These are phyloP conservation scores for Stegostoma tigrinum DNA, from an alignment of 2,113 vertebrate species.

Conservation along the genomic window DNA sequence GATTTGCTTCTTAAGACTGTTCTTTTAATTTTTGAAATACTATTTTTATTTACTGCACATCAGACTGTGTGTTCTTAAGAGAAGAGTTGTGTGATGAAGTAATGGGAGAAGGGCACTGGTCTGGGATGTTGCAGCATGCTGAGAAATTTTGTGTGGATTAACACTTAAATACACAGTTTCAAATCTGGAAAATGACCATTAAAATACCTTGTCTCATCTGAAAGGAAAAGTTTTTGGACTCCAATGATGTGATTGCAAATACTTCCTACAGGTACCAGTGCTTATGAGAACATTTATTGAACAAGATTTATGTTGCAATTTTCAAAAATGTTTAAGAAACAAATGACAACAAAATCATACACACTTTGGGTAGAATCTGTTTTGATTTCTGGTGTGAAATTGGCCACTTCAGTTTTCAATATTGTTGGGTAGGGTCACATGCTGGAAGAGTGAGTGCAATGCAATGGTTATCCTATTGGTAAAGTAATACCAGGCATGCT, in stretches of 20 bases:
- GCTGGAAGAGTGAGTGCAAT: not conserved
- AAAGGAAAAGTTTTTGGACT: not conserved
- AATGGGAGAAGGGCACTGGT: not conserved
- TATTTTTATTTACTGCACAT: conserved; percentile 43
- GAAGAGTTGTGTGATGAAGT: not conserved
- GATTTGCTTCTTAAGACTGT: conserved; percentile 56
- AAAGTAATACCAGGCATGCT: not conserved
- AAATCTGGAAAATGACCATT: not conserved
- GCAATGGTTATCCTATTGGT: not conserved
- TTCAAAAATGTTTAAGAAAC: not conserved
- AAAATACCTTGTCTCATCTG: not conserved
- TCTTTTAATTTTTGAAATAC: conserved; percentile 45
- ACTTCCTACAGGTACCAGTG: not conserved
- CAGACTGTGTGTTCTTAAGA: not conserved
- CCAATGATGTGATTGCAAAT: not conserved
- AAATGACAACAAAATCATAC: not conserved
- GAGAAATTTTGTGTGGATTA: not conserved
- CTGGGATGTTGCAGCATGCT: not conserved
- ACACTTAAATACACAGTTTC: not conserved
- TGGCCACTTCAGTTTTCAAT: not conserved
- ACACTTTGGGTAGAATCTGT: not conserved
- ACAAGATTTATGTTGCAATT: not conserved
- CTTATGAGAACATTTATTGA: not conserved
- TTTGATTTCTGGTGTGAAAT: not conserved
- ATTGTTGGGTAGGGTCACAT: not conserved